phyloP scores from a whole-genome alignment of 2,888 invertebrate species.

The Catocala fraxini region DNA sequence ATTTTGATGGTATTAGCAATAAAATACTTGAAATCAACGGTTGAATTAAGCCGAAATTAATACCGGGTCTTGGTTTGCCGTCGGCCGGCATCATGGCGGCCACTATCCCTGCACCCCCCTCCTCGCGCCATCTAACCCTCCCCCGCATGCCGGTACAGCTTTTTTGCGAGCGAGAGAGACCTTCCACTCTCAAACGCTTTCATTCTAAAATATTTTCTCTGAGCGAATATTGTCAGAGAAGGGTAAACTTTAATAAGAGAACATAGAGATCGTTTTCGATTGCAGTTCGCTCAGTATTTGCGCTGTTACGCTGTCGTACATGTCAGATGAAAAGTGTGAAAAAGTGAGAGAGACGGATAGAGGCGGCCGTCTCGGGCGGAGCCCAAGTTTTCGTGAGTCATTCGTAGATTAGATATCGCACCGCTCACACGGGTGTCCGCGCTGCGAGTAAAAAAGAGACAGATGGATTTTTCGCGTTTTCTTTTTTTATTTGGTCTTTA shows the following conservation, averaged over 20 bases:
- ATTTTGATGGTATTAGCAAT: constrained; percentile 54
- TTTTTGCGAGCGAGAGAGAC: constrained; percentile 87
- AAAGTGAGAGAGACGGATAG: constrained; percentile 87
- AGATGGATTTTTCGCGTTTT: constrained; percentile 84
- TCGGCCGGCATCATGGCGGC: constrained; percentile 82
- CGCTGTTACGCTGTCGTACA: constrained; percentile 47
- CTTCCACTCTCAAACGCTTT: constrained; percentile 82
- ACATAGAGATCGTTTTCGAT: constrained; percentile 46
- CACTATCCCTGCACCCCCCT: constrained; percentile 60
- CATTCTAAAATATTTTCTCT: constrained; percentile 86
- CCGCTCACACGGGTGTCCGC: constrained; percentile 68
- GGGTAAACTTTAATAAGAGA: constrained; percentile 6
- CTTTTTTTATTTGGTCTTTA: constrained; percentile 87
- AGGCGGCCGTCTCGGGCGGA: constrained; percentile 85
- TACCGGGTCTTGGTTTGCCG: constrained; percentile 82
- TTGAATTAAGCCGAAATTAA: constrained; percentile 84
- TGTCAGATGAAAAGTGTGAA: constrained; percentile 84
- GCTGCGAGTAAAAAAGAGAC: constrained; percentile 68
- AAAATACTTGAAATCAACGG: constrained; percentile 79
- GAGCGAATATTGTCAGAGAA: constrained; percentile 37
- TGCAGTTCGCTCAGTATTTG: constrained; percentile 25
- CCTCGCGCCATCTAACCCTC: constrained; percentile 67
- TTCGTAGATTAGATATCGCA: constrained; percentile 83
- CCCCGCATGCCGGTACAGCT: constrained; percentile 71
- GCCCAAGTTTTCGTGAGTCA: constrained; percentile 87